Base-by-base conservation (phyloP, 2,797 vertebrate species). In the Lacerta viridis region DNA sequence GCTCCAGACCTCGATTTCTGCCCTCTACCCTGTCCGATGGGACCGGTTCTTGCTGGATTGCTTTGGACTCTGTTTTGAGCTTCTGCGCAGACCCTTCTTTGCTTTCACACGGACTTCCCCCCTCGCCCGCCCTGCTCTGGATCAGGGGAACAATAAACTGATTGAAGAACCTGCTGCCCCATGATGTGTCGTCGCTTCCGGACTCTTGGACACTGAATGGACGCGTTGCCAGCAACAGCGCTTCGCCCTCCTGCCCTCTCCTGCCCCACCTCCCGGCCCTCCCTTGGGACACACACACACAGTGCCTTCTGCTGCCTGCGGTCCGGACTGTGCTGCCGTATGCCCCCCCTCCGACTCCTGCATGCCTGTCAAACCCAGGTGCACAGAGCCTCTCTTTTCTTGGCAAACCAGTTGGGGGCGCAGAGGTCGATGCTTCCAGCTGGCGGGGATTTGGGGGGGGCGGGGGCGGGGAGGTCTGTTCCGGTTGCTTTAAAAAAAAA, bases 241-340 rank as follows among this genome's bases (percentile, higher is more conserved):
- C 81, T 84, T 81, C 61, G 66, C 33, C 7, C 61, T 75, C 76
- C 33, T 29, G 27, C n/a, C 77, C 77, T 13, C 72, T 80, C 86
- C 46, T 25, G 3, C 76, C 87, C 72, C 86, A 1, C 36, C 17
- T 59, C 77, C 78, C 29, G 10, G 2, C 79, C 87, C 74, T 78
- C 33, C 33, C 36, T 18, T 36, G 41, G 61, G 77, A 88, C 87
- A 84, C 74, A 88, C 83, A 85, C 77, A 85, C n/a, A 89, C 39
- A 78, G 77, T 77, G 89, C 92, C 92, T 91, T 92, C 89, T 83
- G 86, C 90, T 55, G 77, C 82, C 89, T 86, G 88, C 23, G 75
- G 85, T 75, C 83, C 43, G 71, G 68, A 88, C 68, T 36, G 68
- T 90, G 84, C 79, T 90, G 81, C 80, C 72, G 78, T 78, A 76